Evolutionary conservation across 2,797 vertebrate genomes (phyloP).

Genomic region (Cossypha caffra): DNA sequence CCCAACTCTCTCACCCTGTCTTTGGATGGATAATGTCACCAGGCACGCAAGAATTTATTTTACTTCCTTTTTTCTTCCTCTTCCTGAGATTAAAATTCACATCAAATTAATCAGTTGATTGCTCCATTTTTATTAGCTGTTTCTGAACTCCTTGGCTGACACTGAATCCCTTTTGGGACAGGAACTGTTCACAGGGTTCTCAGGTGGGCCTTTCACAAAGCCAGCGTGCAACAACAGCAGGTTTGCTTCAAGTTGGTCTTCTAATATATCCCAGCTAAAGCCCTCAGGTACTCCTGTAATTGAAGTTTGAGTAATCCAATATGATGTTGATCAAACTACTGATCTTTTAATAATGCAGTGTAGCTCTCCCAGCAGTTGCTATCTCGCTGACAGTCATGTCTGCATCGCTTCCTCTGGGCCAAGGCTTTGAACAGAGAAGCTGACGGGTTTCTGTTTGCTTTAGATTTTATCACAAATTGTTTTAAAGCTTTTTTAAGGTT

Average conservation of each 20-base stretch:
- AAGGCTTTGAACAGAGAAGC: constrained; percentile 52
- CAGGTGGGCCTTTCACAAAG: background rate
- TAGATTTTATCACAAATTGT: constrained; percentile 69
- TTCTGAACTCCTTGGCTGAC: background rate
- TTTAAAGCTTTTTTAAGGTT: constrained; percentile 67
- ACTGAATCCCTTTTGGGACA: background rate
- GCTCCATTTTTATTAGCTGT: background rate
- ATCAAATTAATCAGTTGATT: background rate
- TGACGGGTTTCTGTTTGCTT: constrained; percentile 54
- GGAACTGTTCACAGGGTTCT: background rate
- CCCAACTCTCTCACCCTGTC: background rate
- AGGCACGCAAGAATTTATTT: background rate
- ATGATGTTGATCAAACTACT: constrained; percentile 60
- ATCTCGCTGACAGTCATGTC: constrained; percentile 36
- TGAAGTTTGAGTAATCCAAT: constrained; percentile 68
- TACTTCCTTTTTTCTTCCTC: background rate
- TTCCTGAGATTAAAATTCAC: constrained; percentile 6
- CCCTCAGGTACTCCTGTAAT: constrained; percentile 60
- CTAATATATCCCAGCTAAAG: constrained; percentile 51
- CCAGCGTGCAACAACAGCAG: background rate
- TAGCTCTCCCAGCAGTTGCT: constrained; percentile 34
- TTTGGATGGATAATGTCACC: background rate
- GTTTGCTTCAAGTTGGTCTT: constrained; percentile 18
- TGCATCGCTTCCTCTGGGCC: constrained; percentile 55
- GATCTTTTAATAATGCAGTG: constrained; percentile 60